phyloP scores from a whole-genome alignment of 2,888 invertebrate genomes.

The Eulithis prunata region DNA sequence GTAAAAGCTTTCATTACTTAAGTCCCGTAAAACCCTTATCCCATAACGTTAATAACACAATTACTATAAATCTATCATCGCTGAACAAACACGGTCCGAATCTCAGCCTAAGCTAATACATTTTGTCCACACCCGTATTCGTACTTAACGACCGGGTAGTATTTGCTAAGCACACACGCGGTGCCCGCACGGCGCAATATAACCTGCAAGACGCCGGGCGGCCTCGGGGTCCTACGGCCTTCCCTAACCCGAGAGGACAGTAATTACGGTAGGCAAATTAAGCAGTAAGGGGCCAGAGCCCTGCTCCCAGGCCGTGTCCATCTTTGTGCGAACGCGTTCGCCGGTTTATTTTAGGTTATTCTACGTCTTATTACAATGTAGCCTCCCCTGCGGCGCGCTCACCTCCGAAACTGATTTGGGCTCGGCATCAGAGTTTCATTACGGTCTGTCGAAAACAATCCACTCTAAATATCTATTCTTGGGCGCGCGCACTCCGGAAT shows the following conservation, averaged over 20 bases:
- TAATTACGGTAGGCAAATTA: constrained; percentile 86
- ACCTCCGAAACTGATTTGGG: constrained; percentile 82
- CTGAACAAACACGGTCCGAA: constrained; percentile 82
- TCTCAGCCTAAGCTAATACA: constrained; percentile 85
- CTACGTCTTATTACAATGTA: constrained; percentile 83
- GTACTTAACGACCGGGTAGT: constrained; percentile 81
- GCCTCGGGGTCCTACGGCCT: constrained; percentile 66
- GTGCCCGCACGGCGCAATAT: constrained; percentile 82
- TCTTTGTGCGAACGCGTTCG: constrained; percentile 50
- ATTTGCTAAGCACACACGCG: constrained; percentile 82
- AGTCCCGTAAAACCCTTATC: constrained; percentile 84
- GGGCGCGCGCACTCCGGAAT: constrained; percentile 81
- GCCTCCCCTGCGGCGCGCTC: constrained; percentile 82
- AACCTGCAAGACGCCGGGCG: constrained; percentile 80
- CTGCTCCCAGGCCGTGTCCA: constrained; percentile 55
- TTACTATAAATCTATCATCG: constrained; percentile 85
- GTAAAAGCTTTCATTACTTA: constrained; percentile 82
- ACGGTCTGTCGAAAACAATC: constrained; percentile 85
- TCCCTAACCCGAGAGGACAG: constrained; percentile 82
- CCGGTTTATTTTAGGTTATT: constrained; percentile 83
- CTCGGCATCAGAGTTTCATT: constrained; percentile 83
- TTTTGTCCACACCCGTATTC: constrained; percentile 84
- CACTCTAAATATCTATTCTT: constrained; percentile 85
- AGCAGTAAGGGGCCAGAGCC: constrained; percentile 80
- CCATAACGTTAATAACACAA: constrained; percentile 85